Conservation (phyloP, 2,797 vertebrate species). For the Sebastes jordani region DNA sequence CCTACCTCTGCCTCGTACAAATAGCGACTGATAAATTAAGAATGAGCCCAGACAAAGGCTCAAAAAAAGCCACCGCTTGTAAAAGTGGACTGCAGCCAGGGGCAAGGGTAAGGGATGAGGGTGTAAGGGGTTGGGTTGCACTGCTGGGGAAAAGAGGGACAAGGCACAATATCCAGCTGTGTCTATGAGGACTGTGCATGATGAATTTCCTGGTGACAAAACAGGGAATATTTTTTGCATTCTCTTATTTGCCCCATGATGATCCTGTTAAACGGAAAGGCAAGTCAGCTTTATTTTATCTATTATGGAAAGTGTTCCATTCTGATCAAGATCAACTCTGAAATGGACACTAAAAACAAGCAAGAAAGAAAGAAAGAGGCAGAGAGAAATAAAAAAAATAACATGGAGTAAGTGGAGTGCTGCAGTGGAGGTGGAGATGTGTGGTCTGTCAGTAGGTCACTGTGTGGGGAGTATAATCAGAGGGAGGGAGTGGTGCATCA, state of each 20-base stretch:
- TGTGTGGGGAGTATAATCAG: slow-evolving; percentile 52
- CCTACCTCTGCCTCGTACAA: slow-evolving; percentile 32
- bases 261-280: neutral
- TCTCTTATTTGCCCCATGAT: neutral
- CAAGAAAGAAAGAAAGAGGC: neutral
- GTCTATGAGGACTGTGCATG: neutral
- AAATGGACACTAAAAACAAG: slow-evolving; percentile 4
- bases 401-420: neutral
- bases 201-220: neutral
- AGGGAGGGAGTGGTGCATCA: slow-evolving; percentile 58
- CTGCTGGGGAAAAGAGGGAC: neutral
- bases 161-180: slow-evolving; percentile 1
- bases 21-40: slow-evolving; percentile 48
- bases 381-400: neutral
- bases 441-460: slow-evolving; percentile 51
- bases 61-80: slow-evolving; percentile 28
- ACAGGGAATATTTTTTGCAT: neutral
- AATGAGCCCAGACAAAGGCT: slow-evolving; percentile 40
- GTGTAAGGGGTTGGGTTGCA: neutral
- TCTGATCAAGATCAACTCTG: slow-evolving; percentile 1
- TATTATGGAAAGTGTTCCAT: slow-evolving; percentile 8
- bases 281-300: neutral
- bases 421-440: slow-evolving; percentile 26
- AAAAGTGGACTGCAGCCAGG: slow-evolving; percentile 22
- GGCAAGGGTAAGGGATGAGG: neutral